Conservation (phyloP, 2,888 invertebrate genomes). For the Stenoptilia bipunctidactyla region DNA sequence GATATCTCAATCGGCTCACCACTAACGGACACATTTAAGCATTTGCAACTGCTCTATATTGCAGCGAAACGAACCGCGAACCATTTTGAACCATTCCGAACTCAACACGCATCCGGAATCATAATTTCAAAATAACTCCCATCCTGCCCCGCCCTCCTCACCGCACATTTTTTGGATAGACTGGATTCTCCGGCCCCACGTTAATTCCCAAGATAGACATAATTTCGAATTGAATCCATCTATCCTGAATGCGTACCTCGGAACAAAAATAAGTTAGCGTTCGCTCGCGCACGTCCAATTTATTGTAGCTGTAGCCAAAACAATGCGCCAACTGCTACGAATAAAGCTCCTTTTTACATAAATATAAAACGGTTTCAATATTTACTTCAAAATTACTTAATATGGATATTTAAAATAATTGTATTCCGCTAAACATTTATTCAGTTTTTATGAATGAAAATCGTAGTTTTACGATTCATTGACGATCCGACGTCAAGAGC, state of each 20-base stretch:
- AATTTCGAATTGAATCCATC: slow-evolving; percentile 74
- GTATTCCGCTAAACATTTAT: neutral
- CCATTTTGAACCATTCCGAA: slow-evolving; percentile 53
- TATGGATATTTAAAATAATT: neutral
- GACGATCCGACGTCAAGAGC: slow-evolving; percentile 37
- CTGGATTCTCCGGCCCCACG: slow-evolving; percentile 64
- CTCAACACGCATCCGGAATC: slow-evolving; percentile 67
- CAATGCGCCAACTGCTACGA: slow-evolving; percentile 3
- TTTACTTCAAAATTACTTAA: slow-evolving; percentile 3
- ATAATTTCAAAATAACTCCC: slow-evolving; percentile 69
- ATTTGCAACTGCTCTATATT: slow-evolving; percentile 51
- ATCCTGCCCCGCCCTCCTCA: slow-evolving; percentile 30
- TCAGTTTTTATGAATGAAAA: slow-evolving; percentile 22
- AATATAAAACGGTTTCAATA: no score
- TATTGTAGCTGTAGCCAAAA: slow-evolving; percentile 53
- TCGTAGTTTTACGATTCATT: slow-evolving; percentile 17
- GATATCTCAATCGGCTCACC: neutral
- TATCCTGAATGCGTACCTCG: slow-evolving; percentile 62
- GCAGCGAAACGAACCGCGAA: slow-evolving; percentile 63
- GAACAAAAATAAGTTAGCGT: slow-evolving; percentile 64
- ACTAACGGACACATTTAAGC: slow-evolving; percentile 30
- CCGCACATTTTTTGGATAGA: slow-evolving; percentile 63
- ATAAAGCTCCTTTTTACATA: no score
- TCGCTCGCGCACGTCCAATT: slow-evolving; percentile 39
- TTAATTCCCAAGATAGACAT: slow-evolving; percentile 73